These are phyloP conservation scores for Stenichneumon culpator DNA, from an alignment of 2,888 invertebrate species.

Conservation along the genomic window DNA sequence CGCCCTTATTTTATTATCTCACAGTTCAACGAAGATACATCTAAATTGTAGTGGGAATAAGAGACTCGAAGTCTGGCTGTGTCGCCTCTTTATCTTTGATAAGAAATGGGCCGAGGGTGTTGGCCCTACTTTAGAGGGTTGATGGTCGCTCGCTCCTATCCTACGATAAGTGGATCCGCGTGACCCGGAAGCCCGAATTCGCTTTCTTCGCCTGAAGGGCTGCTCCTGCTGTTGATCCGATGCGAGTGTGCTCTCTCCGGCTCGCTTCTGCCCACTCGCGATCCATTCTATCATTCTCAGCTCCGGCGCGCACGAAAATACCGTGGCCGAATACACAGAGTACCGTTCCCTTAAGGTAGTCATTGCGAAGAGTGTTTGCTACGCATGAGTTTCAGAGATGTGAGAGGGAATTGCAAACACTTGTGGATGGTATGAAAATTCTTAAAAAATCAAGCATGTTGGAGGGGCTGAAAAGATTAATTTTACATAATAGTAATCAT, in stretches of 20 bases:
- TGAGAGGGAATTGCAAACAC: no score
- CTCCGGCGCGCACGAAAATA: conserved; percentile 1
- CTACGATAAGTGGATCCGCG: conserved; percentile 61
- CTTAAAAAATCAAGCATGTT: no score
- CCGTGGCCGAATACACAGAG: conserved; percentile 18
- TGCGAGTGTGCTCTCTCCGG: conserved; percentile 24
- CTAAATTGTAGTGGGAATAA: conserved; percentile 24
- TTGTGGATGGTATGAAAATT: no score
- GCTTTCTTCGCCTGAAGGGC: conserved; percentile 69
- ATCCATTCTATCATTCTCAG: conserved; percentile 38
- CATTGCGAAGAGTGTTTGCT: no score
- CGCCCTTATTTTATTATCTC: conserved; percentile 35
- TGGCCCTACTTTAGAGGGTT: conserved; percentile 62
- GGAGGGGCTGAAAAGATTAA: no score
- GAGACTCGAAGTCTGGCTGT: conserved; percentile 38
- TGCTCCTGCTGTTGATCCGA: conserved; percentile 1
- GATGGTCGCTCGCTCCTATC: conserved; percentile 56
- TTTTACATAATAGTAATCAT: no score
- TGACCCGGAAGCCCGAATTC: conserved; percentile 69
- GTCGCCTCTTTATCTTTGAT: conserved; percentile 59
- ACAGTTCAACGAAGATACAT: conserved; percentile 24
- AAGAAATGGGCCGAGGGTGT: conserved; percentile 61
- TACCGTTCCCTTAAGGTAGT: conserved; percentile 41
- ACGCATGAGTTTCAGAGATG: no score
- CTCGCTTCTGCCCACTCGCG: conserved; percentile 20